Base-by-base conservation (phyloP, 2,888 invertebrate genomes). In the Megaustenia siamemsis region DNA sequence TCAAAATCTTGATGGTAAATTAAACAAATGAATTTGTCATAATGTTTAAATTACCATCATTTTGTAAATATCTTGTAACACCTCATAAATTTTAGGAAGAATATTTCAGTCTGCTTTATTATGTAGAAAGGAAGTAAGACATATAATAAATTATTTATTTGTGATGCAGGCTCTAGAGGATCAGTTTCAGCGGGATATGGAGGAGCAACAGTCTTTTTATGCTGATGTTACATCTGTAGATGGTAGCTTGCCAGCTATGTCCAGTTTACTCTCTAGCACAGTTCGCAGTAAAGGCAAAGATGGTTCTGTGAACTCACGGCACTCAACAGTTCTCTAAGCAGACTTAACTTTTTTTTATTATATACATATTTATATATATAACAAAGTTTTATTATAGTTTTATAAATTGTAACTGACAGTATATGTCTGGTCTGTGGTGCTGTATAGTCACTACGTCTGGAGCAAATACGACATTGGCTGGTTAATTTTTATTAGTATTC, bases 141-240 rank as follows among this genome's bases (percentile, higher is more conserved):
- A n/a, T n/a, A n/a, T n/a, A n/a, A n/a, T n/a, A n/a, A n/a, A n/a
- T n/a, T n/a, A n/a, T n/a, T n/a, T n/a, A 43, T 10, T 43, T 71
- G 8, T 71, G n/a, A 15, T 43, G 0, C 73, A 98, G 98, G 97
- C 96, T 93, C 95, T 99, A 93, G 98, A 99, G 94, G 98, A 98
- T 91, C 97, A 97, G 92, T 99, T 99, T 94, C 95, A 96, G 85
- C 96, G 96, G 87, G 98, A 99, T 94, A 94, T 98, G 89, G 97
- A 97, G 90, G 98, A 98, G 92, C 98, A 98, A 94, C 98, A 98
- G 86, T 92, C 93, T 86, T 95, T 95, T 88, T 95, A 95, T 89
- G 94, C 94, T 78, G 90, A 91, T 68, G 88, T 91, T 21, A 86
- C 89, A 63, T 45, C 45, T n/a, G 85, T 77, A 3, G 89, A 80